Evolutionary conservation across 2,888 invertebrate genomes (phyloP).

Genomic region (Synergus umbraculus): DNA sequence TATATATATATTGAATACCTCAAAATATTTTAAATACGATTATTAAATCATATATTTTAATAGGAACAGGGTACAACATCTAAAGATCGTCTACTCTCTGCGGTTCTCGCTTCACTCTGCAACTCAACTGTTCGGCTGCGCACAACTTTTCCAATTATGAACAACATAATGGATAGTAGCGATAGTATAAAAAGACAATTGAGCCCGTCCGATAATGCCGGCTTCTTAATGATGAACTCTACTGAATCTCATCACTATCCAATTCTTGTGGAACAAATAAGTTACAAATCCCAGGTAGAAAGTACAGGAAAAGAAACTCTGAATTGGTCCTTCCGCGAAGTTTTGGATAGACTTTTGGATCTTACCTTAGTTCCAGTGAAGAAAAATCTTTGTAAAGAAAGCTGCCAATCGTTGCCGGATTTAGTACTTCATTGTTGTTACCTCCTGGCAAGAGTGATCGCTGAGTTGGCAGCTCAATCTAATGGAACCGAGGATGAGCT

Average conservation of each 20-base stretch:
- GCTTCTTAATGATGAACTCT: conserved; percentile 83
- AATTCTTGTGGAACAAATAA: conserved; percentile 88
- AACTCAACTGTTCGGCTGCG: conserved; percentile 86
- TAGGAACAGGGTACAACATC: conserved; percentile 77
- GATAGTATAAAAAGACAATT: conserved; percentile 79
- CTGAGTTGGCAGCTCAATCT: conserved; percentile 91
- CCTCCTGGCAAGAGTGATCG: conserved; percentile 88
- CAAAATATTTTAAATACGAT: not conserved
- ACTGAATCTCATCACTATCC: conserved; percentile 87
- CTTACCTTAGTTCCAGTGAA: conserved; percentile 90
- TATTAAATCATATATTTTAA: conserved; percentile 48
- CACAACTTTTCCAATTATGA: conserved; percentile 86
- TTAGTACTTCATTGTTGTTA: conserved; percentile 86
- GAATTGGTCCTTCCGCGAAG: conserved; percentile 87
- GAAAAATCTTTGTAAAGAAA: conserved; percentile 79
- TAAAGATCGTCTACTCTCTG: conserved; percentile 84
- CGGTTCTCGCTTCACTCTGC: conserved; percentile 91
- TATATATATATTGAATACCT: conserved; percentile 21
- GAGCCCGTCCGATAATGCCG: conserved; percentile 85
- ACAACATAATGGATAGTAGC: conserved; percentile 77
- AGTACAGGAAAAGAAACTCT: conserved; percentile 70
- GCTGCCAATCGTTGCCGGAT: conserved; percentile 79
- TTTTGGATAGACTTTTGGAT: conserved; percentile 88
- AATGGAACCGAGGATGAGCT: conserved; percentile 88
- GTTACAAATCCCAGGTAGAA: conserved; percentile 81